phyloP scores from a whole-genome alignment of 2,888 invertebrate genomes.

The Drosophila acutilabella region DNA sequence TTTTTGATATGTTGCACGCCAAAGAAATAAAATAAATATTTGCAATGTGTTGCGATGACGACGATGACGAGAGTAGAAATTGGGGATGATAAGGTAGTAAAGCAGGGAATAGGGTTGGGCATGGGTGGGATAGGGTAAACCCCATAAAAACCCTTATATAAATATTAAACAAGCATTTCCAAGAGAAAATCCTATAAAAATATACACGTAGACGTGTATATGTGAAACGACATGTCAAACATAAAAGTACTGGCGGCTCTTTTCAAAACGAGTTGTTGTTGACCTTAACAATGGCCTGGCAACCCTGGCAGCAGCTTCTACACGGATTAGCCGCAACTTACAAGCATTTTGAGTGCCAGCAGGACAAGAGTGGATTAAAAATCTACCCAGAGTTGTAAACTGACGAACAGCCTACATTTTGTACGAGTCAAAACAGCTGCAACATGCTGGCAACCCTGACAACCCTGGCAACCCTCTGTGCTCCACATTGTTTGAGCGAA shows the following conservation, averaged over 20 bases:
- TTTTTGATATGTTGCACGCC: slow-evolving; percentile 46
- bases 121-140: slow-evolving; percentile 15
- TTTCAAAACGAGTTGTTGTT: slow-evolving; percentile 43
- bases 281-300: slow-evolving; percentile 65
- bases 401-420: slow-evolving; percentile 5
- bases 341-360: slow-evolving; percentile 33
- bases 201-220: slow-evolving; percentile 11
- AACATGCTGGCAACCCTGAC: slow-evolving; percentile 19
- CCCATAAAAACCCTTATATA: slow-evolving; percentile 54
- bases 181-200: slow-evolving; percentile 60
- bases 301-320: slow-evolving; percentile 36
- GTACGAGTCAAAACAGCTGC: slow-evolving; percentile 10
- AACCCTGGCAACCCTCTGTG: not conserved
- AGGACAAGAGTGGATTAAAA: slow-evolving; percentile 43
- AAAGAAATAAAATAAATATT: slow-evolving; percentile 62
- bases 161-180: slow-evolving; percentile 56
- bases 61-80: not conserved
- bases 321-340: slow-evolving; percentile 64
- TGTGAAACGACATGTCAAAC: slow-evolving; percentile 44
- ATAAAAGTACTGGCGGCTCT: slow-evolving; percentile 41
- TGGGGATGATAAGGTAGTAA: not conserved
- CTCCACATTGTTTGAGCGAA: not conserved
- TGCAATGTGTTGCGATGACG: slow-evolving; percentile 45
- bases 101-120: not conserved
- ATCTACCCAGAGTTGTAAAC: slow-evolving; percentile 3